Evolutionary conservation across 2,888 invertebrate species (phyloP).

Genomic region (Tigriopus californicus): DNA sequence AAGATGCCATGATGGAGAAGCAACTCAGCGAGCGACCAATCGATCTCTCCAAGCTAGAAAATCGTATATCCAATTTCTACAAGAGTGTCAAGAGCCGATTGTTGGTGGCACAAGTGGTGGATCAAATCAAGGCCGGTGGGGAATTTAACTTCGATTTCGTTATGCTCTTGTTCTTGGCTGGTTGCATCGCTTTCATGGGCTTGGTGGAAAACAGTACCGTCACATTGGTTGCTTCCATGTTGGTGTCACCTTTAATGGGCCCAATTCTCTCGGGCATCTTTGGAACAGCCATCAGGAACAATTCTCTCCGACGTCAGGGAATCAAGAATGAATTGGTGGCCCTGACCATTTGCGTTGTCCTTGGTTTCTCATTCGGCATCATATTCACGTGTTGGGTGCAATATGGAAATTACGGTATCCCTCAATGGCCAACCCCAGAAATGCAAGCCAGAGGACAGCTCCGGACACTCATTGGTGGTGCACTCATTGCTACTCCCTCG

Average conservation of each 20-base stretch:
- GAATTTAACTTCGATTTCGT: conserved; percentile 55
- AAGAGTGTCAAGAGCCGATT: conserved; percentile 37
- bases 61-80: not conserved
- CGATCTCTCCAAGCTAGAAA: not conserved
- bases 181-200: conserved; percentile 52
- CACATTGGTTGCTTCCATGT: conserved; percentile 55
- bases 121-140: conserved; percentile 45
- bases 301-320: conserved; percentile 41
- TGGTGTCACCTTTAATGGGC: conserved; percentile 60
- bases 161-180: conserved; percentile 47
- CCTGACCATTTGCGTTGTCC: not conserved
- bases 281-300: conserved; percentile 47
- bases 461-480: conserved; percentile 46
- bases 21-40: not conserved
- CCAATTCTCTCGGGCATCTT: conserved; percentile 58
- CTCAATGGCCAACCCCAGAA: conserved; percentile 10
- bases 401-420: no score
- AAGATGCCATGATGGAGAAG: not conserved
- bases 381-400: no score
- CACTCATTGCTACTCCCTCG: conserved; percentile 50
- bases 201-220: conserved; percentile 53
- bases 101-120: conserved; percentile 51
- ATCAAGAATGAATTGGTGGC: conserved; percentile 34
- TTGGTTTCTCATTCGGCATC: not conserved
- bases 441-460: conserved; percentile 35